Evolutionary conservation across 1,140 invertebrate genomes (phyloP), one percentile per base, ranked within the genome.

Genomic region (Aphaenogaster floridana): DNA sequence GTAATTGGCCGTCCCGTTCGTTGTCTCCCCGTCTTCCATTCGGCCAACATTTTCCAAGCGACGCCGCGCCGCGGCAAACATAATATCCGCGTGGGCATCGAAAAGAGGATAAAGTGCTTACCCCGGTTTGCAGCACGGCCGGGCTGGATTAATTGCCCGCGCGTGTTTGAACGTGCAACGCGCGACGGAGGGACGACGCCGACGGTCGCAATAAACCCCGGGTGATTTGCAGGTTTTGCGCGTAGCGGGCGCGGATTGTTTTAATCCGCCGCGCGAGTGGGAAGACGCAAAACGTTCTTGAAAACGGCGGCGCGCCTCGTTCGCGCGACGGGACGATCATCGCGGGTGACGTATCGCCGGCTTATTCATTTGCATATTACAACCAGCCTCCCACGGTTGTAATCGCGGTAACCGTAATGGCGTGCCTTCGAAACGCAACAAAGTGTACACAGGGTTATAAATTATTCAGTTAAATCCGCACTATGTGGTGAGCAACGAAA

Each of bases 41-140:
- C 28, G 39, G 13, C 79, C 69, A 68, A 84, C 68, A 81, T 87
- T 87, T 87, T 84, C 79, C 79, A 34, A 61, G 79, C 80, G 64
- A 63, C 66, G 85, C 48, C 59, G 71, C 54, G n/a, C 39, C 59
- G 66, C 34, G 36, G 39, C 69, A 76, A 87, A 87, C 86, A 76
- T 87, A 87, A 87, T 87, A 84, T 87, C 80, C 69, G 86, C 52
- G 80, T 63, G 79, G 79, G 79, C 61, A 57, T 87, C 61, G 86
- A 76, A 87, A 28, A 84, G 86, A 87, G 86, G 80, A 87, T 84
- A 87, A 87, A 87, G 80, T 66, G 61, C 80, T 84, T 84, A 76
- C 50, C 48, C 86, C 21, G 52, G 36, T 59, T 64, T 48, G 39
- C 69, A n/a, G 69, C 79, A 13, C 50, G 34, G 57, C 28, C 57